Conservation (phyloP, 2,113 vertebrate genomes). For the Callipepla squamata region DNA sequence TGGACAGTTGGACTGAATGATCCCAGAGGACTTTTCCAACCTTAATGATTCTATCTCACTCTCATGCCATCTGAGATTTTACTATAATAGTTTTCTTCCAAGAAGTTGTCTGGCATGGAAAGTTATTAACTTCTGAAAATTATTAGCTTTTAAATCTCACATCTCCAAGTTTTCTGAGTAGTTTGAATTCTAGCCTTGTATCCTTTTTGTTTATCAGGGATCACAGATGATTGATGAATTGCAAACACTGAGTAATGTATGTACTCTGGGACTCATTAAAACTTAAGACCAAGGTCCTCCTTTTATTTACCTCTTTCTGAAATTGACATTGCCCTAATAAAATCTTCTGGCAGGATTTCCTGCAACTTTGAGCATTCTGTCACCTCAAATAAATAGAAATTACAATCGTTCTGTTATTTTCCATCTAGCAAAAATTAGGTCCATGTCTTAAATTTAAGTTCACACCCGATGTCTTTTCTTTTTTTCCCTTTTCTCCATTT, state of each 20-base stretch:
- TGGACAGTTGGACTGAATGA: no score
- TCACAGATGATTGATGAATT: neutral
- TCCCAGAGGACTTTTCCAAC: no score
- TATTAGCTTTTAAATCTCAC: neutral
- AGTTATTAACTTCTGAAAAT: neutral
- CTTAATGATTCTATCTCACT: no score
- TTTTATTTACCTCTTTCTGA: neutral
- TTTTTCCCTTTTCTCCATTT: neutral
- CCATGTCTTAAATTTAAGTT: neutral
- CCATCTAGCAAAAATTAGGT: neutral
- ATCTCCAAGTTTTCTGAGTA: neutral
- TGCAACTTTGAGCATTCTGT: neutral
- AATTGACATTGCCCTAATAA: neutral
- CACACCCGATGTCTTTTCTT: neutral
- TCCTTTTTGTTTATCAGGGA: neutral
- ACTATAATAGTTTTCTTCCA: no score
- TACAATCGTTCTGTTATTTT: neutral
- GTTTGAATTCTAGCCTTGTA: neutral
- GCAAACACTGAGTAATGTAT: neutral
- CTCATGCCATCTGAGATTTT: no score
- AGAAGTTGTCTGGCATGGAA: neutral
- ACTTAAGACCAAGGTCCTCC: neutral
- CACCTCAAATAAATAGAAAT: neutral
- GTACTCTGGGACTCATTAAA: slow-evolving; percentile 18
- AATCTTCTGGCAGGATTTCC: neutral